A percentile compares a stretch with the other conserved stretches of the same genome.
Evolutionary conservation across 2,113 vertebrate species (phyloP).

Genomic region (Epinephelus moara): DNA sequence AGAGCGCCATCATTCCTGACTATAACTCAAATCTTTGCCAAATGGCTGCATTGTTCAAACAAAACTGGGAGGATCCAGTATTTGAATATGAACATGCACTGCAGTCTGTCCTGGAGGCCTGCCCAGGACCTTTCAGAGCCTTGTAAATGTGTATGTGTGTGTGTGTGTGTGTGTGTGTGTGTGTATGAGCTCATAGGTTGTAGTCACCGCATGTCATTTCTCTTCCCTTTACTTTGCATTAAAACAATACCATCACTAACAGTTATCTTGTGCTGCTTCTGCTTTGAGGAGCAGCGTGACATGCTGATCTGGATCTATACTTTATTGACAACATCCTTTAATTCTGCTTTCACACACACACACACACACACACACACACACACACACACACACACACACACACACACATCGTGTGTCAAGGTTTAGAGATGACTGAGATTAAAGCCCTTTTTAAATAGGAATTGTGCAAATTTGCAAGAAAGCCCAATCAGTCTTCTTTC

Average conservation of each 20-base stretch:
- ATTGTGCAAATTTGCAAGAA: too few species aligned
- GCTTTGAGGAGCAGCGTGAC: background rate
- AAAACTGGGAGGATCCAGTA: constrained; percentile 46
- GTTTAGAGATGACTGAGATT: too few species aligned
- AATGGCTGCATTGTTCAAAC: constrained; percentile 62
- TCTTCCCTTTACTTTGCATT: constrained; percentile 24
- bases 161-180: constrained; percentile 15
- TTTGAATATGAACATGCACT: constrained; percentile 51
- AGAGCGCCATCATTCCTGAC: constrained; percentile 4
- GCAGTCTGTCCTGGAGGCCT: constrained; percentile 28
- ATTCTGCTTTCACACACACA: background rate
- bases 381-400: background rate
- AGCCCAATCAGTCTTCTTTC: too few species aligned
- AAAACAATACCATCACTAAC: background rate
- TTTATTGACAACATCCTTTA: background rate
- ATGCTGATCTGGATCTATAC: background rate
- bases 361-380: background rate
- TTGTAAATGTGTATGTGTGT: constrained; percentile 13
- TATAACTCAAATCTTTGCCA: constrained; percentile 37
- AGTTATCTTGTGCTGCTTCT: background rate
- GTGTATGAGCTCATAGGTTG: constrained; percentile 14
- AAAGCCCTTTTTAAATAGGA: too few species aligned
- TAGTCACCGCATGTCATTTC: constrained; percentile 5
- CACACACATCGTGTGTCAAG: background rate
- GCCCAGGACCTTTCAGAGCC: constrained; percentile 27